A percentile compares a stretch with the other conserved stretches of the same genome.
Conservation (phyloP, 1,140 invertebrate genomes). For the Coenobita brevimanus region DNA sequence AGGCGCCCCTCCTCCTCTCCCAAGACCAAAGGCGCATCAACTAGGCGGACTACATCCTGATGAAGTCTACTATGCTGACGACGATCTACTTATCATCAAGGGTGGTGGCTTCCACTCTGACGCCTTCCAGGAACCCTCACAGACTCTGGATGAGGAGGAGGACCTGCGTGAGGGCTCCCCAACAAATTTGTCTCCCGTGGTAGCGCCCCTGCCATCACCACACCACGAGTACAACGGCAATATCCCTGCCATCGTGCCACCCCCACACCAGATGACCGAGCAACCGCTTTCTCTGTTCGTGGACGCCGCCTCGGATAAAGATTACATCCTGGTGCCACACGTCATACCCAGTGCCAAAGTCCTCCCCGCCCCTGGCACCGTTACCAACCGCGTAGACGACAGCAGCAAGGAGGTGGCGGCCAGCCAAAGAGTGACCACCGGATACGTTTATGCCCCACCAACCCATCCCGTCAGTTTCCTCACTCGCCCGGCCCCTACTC, state of each 20-base stretch:
- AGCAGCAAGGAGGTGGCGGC: neutral
- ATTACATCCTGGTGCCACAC: slow-evolving; percentile 45
- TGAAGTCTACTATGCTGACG: slow-evolving; percentile 92
- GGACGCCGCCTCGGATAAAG: slow-evolving; percentile 21
- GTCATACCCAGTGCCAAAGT: slow-evolving; percentile 72
- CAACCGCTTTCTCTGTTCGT: slow-evolving; percentile 30
- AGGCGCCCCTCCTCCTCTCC: slow-evolving; percentile 75
- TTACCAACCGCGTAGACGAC: neutral
- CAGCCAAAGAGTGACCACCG: too few relatives aligned
- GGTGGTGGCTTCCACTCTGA: slow-evolving; percentile 80
- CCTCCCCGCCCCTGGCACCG: slow-evolving; percentile 65
- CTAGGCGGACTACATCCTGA: slow-evolving; percentile 86
- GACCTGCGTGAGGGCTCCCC: slow-evolving; percentile 78
- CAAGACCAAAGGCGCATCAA: slow-evolving; percentile 78
- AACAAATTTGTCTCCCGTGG: neutral
- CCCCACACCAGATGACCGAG: slow-evolving; percentile 71
- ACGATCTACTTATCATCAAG: slow-evolving; percentile 87
- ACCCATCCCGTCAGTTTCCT: too few relatives aligned
- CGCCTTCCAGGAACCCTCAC: slow-evolving; percentile 74
- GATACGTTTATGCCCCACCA: too few relatives aligned
- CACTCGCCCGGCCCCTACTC: too few relatives aligned
- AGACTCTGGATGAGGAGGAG: slow-evolving; percentile 81
- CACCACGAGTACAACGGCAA: slow-evolving; percentile 66
- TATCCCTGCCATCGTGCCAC: slow-evolving; percentile 72
- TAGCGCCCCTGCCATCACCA: slow-evolving; percentile 22